Evolutionary conservation across 2,797 vertebrate species (phyloP), one percentile per base, ranked within the genome.

Genomic region (Cyclopterus lumpus): DNA sequence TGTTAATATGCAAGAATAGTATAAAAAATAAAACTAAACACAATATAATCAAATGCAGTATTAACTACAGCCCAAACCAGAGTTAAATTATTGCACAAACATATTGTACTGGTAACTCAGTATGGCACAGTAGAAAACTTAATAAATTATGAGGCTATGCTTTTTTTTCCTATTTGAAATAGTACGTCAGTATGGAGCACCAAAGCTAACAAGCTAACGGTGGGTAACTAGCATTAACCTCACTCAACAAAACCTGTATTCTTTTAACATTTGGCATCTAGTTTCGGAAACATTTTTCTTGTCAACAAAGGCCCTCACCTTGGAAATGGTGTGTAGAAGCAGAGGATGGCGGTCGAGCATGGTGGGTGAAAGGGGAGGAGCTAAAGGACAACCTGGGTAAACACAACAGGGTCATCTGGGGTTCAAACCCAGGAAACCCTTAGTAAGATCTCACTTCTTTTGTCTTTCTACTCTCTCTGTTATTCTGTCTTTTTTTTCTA

Each of bases 361-460:
- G 90, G 92, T 91, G 89, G 89, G 93, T 91, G 95, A 96, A 96
- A 95, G 89, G 91, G 93, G 95, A 95, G 96, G 95, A 80, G 77
- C 57, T 36, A 3, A 1, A 88, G 89, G 91, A 80, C 95, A 97
- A 95, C 94, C 88, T 92, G 93, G 95, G 92, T 96, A 96, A 97
- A 97, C 92, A 96, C 93, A 93, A 89, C 91, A 91, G 95, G 96
- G 96, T 97, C 95, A 95, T 79, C 68, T 79, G 53, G 81, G 93
- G 97, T 96, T 97, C 95, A 95, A 89, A 91, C 91, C 81, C 91
- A 68, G 89, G 90, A 92, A 91, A 69, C 88, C 83, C 89, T 55
- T 61, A 46, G 51, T 42, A 44, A 49, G 36, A 24, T 62, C 36
- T 55, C 22, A 24, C 53, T 8, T 61, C 66, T 65, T 75, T 42